Evolutionary conservation across 2,888 invertebrate species (phyloP), one percentile per base, ranked within the genome.

Genomic region (Platycheirus albimanus): DNA sequence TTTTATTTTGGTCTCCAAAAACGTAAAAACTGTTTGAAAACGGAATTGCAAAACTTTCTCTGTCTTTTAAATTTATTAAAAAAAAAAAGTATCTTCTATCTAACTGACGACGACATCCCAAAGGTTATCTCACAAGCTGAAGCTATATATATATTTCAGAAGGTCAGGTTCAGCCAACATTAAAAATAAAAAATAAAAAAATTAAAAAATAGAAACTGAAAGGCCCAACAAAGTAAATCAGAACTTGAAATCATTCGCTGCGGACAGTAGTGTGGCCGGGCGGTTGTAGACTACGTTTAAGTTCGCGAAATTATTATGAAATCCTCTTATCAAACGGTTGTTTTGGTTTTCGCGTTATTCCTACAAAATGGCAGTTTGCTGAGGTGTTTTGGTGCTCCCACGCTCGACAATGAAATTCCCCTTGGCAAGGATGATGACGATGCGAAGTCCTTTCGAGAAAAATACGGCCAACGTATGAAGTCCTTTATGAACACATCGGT

Each of bases 401-500:
- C 13, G 6, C 38, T 49, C n/a, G 83, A 85, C 2, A 88, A 88
- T 45, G 43, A 56, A 10, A 78, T 88, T 1, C 43, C 70, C 2
- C 70, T 81, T 38, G 61, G 56, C 0, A 74, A 84, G 1, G 19
- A 4, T 0, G 85, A 86, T 4, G 20, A 67, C 11, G 43, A 49
- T n/a, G n/a, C n/a, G 30, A 78, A 74, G 13, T 10, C 7, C 0
- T 87, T 83, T 30, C 81, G 88, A 0, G 81, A 83, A 28, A 45
- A 85, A 10, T 89, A 90, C 84, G 88, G 88, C 0, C 70, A 74
- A 0, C 71, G 86, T 51, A 88, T 90, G 88, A 58, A 87, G 41
- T 87, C 87, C 17, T 90, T 86, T 41, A 90, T 90, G 89, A 90
- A 90, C 70, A 75, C 49, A 0, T 87, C 86, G 3, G 87, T 88